Base-by-base conservation (phyloP, 92 coral and sea anemone species). In the Epizoanthus ramosus region DNA sequence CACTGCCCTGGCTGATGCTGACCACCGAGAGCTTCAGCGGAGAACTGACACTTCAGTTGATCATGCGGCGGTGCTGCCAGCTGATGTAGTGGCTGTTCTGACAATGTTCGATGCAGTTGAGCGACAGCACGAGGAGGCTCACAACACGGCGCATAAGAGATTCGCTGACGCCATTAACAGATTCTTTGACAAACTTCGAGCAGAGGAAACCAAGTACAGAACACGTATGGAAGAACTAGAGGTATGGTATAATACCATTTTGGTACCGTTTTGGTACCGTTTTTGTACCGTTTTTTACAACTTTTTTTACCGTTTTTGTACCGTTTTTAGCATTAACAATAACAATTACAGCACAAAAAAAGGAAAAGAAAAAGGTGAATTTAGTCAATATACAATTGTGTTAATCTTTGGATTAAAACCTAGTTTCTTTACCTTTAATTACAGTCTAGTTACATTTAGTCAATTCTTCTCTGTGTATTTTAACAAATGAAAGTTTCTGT, bases 201-300 rank as follows among this genome's bases (percentile, higher is more conserved):
- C 91, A 21, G 99, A 96, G 67, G 98, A 96, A 85, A 90, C 87
- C 50, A 96, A 94, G 87, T 96, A 94, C 69, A 92, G 93, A 75
- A 90, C 94, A 45, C 85, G 96, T 47, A 96, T 96, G 99, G 99
- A 96, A 35, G 99, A 96, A 80, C 98, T 96, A 10, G 92, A 96
- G 98, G 98, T 95, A 87, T 22, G 16, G 53, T 57, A 17, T 21
- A 45, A 24, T 21, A 21, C n/a, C 24, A 23, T 8, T 13, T 39
- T 57, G 3, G 58, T 28, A 57, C 72, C 21, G 41, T 16, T 74
- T 52, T 37, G 5, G 6, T 57, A 22, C 28, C 54, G 14, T 0
- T 47, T 47, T 37, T 45, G 8, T 57, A 52, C 28, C 53, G 53
- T 45, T 45, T 45, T 45, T 28, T 28, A 28, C 31, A 28, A 28